Conservation (phyloP, 1,140 invertebrate species). For the Lordiphosa clarofinis region DNA sequence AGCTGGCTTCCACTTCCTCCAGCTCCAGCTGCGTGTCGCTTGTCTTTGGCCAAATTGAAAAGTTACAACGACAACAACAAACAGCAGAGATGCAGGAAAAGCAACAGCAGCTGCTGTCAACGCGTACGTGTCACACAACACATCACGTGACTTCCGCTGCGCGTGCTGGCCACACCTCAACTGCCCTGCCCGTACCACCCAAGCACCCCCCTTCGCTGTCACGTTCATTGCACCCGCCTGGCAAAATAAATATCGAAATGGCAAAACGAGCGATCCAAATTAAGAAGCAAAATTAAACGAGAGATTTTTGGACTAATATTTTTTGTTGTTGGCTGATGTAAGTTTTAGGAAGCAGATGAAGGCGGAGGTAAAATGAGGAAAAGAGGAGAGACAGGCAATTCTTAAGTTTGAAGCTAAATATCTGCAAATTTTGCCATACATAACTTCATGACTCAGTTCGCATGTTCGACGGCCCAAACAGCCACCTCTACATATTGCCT, state of each 20-base stretch:
- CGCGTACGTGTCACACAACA: slow-evolving; percentile 76
- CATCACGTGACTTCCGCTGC: slow-evolving; percentile 73
- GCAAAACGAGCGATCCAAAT: slow-evolving; percentile 40
- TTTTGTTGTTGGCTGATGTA: too few species aligned
- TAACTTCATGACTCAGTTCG: too few species aligned
- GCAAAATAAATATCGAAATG: slow-evolving; percentile 46
- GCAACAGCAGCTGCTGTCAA: slow-evolving; percentile 45
- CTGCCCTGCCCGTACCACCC: slow-evolving; percentile 1
- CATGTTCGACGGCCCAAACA: too few species aligned
- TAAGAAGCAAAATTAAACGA: slow-evolving; percentile 23
- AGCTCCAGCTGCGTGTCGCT: slow-evolving; percentile 19
- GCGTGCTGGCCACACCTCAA: slow-evolving; percentile 69
- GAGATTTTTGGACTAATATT: slow-evolving; percentile 3
- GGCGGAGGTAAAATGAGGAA: too few species aligned
- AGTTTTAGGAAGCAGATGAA: background rate
- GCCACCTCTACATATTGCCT: too few species aligned
- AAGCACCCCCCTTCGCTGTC: background rate
- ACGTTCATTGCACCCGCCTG: slow-evolving; percentile 3
- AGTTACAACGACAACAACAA: slow-evolving; percentile 48
- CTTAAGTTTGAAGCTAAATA: too few species aligned
- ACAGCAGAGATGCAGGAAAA: slow-evolving; percentile 4
- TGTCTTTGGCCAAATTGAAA: slow-evolving; percentile 66
- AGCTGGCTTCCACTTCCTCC: slow-evolving; percentile 27
- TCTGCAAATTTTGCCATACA: too few species aligned
- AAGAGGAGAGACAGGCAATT: too few species aligned